These are phyloP conservation scores for Oxyura jamaicensis DNA, from an alignment of 2,113 vertebrate species.

Conservation along the genomic window DNA sequence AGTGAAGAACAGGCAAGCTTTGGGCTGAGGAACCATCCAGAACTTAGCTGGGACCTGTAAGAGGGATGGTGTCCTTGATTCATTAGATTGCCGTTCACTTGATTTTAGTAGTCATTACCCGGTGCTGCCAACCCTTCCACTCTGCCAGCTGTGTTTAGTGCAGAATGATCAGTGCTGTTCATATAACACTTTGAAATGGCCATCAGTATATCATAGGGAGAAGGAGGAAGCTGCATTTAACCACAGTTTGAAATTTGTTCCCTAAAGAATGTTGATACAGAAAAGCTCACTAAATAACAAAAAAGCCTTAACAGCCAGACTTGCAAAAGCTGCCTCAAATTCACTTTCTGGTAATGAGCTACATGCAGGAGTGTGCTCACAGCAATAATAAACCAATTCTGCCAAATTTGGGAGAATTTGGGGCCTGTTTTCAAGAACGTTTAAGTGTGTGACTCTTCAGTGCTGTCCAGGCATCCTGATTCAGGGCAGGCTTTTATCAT, in stretches of 20 bases:
- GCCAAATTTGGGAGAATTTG: neutral
- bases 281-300: neutral
- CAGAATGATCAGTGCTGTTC: neutral
- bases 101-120: no score
- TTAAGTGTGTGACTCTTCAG: neutral
- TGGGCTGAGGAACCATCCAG: no score
- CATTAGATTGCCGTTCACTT: no score
- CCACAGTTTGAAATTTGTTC: neutral
- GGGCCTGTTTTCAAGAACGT: neutral
- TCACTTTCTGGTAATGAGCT: neutral
- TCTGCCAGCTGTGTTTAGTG: neutral
- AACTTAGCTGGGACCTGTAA: no score
- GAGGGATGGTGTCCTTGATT: no score
- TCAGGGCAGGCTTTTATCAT: neutral
- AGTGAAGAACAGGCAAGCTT: no score
- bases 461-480: neutral
- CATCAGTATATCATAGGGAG: accelerated
- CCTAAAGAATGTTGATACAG: neutral
- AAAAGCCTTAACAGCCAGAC: neutral
- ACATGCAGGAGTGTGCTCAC: neutral
- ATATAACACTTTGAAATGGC: neutral
- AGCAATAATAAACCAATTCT: neutral
- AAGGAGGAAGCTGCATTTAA: neutral
- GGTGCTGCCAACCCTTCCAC: neutral
- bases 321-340: neutral